Evolutionary conservation across 1,140 invertebrate species (phyloP).

Genomic region (Anoplophora glabripennis): DNA sequence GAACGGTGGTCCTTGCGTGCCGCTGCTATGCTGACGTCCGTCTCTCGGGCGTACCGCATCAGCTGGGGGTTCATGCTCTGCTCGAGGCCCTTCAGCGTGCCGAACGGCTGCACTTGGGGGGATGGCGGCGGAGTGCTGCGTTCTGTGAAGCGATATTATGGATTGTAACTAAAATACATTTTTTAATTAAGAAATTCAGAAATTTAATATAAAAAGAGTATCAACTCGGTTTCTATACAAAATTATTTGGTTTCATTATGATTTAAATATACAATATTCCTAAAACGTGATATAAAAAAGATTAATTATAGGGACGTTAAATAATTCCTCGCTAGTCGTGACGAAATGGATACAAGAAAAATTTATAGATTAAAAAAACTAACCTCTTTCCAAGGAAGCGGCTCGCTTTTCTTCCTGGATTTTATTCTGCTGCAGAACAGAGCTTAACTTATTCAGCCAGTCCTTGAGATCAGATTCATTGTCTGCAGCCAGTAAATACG

Average conservation of each 20-base stretch:
- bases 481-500: constrained; percentile 82
- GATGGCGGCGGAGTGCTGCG: constrained; percentile 58
- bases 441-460: constrained; percentile 73
- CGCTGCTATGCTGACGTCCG: constrained; percentile 78
- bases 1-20: constrained; percentile 73
- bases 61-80: constrained; percentile 88
- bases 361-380: neutral
- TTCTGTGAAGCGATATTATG: constrained; percentile 34
- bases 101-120: constrained; percentile 57
- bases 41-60: constrained; percentile 86
- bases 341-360: too few species aligned
- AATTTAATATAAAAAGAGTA: too few species aligned
- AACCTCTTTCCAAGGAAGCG: constrained; percentile 61
- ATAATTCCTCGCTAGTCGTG: too few species aligned
- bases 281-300: too few species aligned
- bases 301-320: too few species aligned
- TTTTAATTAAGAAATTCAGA: too few species aligned
- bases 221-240: too few species aligned
- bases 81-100: constrained; percentile 80
- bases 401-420: constrained; percentile 68
- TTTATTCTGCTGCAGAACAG: constrained; percentile 73
- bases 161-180: too few species aligned
- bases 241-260: too few species aligned
- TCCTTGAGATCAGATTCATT: constrained; percentile 80
- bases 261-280: too few species aligned